These are phyloP conservation scores for Molossus alvarezi DNA, from an alignment of 2,797 vertebrate genomes.

Conservation along the genomic window DNA sequence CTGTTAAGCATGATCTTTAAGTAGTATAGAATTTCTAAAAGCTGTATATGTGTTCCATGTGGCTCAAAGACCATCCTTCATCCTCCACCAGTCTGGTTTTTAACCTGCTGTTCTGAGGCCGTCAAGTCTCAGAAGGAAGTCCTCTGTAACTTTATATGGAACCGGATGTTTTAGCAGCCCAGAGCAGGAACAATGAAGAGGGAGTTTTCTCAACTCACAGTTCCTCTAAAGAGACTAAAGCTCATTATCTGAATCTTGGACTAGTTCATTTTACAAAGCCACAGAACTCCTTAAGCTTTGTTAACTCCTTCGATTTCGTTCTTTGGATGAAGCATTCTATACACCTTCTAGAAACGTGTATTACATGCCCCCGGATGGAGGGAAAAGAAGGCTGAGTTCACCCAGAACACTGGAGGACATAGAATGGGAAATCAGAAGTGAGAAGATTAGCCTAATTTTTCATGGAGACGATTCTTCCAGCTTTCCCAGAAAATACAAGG, in stretches of 20 bases:
- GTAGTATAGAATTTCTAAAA: conserved; percentile 73
- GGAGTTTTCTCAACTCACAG: conserved; percentile 49
- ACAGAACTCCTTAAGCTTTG: conserved; percentile 34
- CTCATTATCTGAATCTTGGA: conserved; percentile 59
- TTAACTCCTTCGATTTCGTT: conserved; percentile 26
- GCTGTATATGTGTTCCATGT: conserved; percentile 51
- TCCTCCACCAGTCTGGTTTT: conserved; percentile 64
- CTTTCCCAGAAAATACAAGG: conserved; percentile 85
- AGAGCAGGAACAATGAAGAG: conserved; percentile 11
- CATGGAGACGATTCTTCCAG: conserved; percentile 80
- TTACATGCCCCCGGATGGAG: background rate
- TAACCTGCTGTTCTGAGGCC: conserved; percentile 72
- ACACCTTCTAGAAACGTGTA: background rate
- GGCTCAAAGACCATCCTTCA: conserved; percentile 62
- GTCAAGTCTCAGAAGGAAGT: conserved; percentile 75
- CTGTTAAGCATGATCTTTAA: conserved; percentile 73
- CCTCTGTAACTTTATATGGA: conserved; percentile 76
- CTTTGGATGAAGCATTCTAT: conserved; percentile 41
- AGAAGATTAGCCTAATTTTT: conserved; percentile 80
- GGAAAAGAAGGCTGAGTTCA: conserved; percentile 56
- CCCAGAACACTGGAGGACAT: conserved; percentile 39
- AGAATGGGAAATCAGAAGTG: conserved; percentile 63
- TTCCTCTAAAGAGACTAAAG: conserved; percentile 53
- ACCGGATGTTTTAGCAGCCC: conserved; percentile 69
- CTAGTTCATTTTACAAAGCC: conserved; percentile 57